Evolutionary conservation across 2,797 vertebrate genomes (phyloP).

Genomic region (Rhinichthys osculus): DNA sequence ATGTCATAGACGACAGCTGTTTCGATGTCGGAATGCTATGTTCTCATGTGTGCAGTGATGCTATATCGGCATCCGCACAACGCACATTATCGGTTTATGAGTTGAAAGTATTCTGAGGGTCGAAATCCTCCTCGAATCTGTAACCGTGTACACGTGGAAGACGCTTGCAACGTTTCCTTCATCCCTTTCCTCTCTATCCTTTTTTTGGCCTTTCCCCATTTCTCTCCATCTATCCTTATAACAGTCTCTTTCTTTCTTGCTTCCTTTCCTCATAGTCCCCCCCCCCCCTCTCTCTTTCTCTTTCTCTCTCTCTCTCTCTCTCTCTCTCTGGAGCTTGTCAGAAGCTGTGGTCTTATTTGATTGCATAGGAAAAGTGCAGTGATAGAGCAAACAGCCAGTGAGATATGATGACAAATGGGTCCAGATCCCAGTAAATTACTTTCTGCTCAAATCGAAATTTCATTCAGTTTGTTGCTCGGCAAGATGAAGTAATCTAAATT

Average conservation of each 20-base stretch:
- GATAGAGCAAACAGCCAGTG: conserved; percentile 99
- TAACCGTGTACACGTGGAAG: conserved; percentile 24
- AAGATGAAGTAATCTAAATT: conserved; percentile 99
- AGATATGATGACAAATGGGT: conserved; percentile 99
- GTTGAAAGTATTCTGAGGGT: not conserved
- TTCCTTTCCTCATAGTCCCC: conserved; percentile 12
- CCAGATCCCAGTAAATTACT: conserved; percentile 99
- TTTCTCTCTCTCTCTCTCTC: conserved; percentile 63
- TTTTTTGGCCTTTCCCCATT: conserved; percentile 49
- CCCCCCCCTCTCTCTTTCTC: conserved; percentile 58
- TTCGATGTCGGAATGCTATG: conserved; percentile 1
- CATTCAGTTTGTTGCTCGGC: conserved; percentile 99
- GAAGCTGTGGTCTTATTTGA: conserved; percentile 99
- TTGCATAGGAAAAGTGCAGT: conserved; percentile 99
- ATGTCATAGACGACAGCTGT: not conserved
- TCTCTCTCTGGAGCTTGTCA: conserved; percentile 87
- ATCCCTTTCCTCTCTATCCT: conserved; percentile 5
- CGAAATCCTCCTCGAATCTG: conserved; percentile 6
- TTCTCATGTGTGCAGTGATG: not conserved
- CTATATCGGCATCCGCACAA: not conserved
- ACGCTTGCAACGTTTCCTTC: not conserved
- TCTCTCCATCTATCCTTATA: conserved; percentile 57
- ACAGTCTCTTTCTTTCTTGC: conserved; percentile 58
- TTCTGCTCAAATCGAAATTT: conserved; percentile 99
- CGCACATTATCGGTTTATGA: not conserved